phyloP scores from a whole-genome alignment of 2,797 vertebrate genomes.

The Spinibarbus caldwelli region DNA sequence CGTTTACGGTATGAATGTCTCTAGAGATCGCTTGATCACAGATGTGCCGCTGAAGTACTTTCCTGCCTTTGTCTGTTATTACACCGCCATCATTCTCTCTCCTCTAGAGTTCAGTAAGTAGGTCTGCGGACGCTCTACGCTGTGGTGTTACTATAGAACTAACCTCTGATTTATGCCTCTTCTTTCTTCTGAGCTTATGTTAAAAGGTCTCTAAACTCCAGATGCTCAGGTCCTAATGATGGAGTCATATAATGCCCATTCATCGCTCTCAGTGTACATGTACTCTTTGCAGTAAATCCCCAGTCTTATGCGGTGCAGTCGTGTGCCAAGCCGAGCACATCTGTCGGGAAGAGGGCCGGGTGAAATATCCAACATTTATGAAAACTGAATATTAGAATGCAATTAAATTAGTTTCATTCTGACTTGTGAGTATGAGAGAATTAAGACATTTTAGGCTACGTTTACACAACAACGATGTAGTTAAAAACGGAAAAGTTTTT shows the following conservation, averaged over 20 bases:
- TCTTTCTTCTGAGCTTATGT: constrained; percentile 16
- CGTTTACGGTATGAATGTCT: background rate
- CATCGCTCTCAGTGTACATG: background rate
- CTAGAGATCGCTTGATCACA: background rate
- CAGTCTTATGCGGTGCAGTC: background rate
- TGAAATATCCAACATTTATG: background rate
- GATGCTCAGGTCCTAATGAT: constrained; percentile 17
- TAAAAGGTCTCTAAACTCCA: constrained; percentile 23
- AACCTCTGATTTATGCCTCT: background rate
- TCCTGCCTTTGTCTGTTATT: background rate
- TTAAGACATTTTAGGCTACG: background rate
- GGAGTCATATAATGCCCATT: background rate
- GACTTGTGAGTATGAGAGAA: background rate
- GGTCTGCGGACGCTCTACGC: background rate
- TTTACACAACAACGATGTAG: too few relatives aligned
- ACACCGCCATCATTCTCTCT: background rate
- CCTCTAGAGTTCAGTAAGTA: background rate
- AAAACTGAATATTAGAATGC: background rate
- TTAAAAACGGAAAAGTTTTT: too few relatives aligned
- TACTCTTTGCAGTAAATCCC: constrained; percentile 21
- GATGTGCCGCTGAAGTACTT: background rate
- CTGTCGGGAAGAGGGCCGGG: background rate
- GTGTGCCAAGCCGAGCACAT: background rate
- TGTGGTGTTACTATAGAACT: background rate
- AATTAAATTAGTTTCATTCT: background rate